phyloP scores from a whole-genome alignment of 2,113 vertebrate genomes.

The Ardeotis arabs region DNA sequence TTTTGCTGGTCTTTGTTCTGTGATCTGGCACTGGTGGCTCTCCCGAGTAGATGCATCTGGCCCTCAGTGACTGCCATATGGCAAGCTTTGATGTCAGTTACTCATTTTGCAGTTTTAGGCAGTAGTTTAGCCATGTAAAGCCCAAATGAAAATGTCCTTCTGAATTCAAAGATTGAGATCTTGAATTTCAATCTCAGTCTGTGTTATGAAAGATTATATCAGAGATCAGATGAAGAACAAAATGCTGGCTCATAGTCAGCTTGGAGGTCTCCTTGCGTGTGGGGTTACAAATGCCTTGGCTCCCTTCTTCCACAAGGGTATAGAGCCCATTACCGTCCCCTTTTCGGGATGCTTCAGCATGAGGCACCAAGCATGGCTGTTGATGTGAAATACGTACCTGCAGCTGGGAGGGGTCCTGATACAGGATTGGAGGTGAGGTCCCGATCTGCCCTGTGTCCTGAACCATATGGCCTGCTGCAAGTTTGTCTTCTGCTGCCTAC shows the following conservation, averaged over 20 bases:
- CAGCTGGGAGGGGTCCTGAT: neutral
- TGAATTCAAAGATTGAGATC: neutral
- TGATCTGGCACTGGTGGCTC: no score
- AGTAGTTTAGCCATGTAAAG: neutral
- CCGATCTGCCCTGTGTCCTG: no score
- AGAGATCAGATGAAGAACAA: neutral
- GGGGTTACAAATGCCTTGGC: neutral
- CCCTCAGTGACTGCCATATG: no score
- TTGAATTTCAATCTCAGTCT: neutral
- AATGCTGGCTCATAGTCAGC: neutral
- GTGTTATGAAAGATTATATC: neutral
- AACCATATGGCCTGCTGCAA: no score
- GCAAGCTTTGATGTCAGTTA: neutral
- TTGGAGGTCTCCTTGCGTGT: neutral
- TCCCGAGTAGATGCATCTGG: no score
- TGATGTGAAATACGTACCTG: neutral
- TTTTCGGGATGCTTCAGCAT: neutral
- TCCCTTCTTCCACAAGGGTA: neutral
- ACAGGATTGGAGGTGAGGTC: no score
- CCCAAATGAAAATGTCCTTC: neutral
- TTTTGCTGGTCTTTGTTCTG: neutral
- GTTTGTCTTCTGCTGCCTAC: no score
- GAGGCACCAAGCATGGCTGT: neutral
- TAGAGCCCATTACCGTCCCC: neutral
- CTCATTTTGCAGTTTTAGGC: neutral